Conservation (phyloP, 2,888 invertebrate species). For the Heteropelma amictum region DNA sequence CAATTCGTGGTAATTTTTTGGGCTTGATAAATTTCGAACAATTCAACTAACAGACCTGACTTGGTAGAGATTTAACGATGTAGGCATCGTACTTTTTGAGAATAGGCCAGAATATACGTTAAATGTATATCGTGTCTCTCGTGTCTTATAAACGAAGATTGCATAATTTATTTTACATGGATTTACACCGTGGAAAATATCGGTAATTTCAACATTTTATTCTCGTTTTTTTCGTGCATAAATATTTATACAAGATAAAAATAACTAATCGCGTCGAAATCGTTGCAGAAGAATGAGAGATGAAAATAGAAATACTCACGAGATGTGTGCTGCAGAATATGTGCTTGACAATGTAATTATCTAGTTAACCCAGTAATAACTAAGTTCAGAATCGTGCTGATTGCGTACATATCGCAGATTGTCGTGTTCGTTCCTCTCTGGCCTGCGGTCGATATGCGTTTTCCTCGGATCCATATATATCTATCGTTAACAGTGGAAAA, state of each 20-base stretch:
- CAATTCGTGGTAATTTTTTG: too few relatives aligned
- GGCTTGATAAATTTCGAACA: too few relatives aligned
- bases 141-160: too few relatives aligned
- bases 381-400: constrained; percentile 54
- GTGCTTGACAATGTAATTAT: constrained; percentile 52
- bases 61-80: too few relatives aligned
- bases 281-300: constrained; percentile 14
- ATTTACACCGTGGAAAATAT: too few relatives aligned
- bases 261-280: constrained; percentile 44
- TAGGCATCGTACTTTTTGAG: too few relatives aligned
- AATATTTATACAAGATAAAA: constrained; percentile 7
- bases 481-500: constrained; percentile 21
- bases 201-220: too few relatives aligned
- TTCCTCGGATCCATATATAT: constrained; percentile 37
- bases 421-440: constrained; percentile 16
- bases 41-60: too few relatives aligned
- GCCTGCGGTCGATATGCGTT: constrained; percentile 50
- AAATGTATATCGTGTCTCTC: too few relatives aligned
- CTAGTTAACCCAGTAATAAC: constrained; percentile 54
- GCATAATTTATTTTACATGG: too few relatives aligned
- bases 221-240: not conserved
- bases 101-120: too few relatives aligned
- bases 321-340: not conserved
- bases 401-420: constrained; percentile 39
- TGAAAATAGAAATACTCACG: constrained; percentile 26